Conservation (phyloP, 2,888 invertebrate genomes). For the Tupiocoris notatus region DNA sequence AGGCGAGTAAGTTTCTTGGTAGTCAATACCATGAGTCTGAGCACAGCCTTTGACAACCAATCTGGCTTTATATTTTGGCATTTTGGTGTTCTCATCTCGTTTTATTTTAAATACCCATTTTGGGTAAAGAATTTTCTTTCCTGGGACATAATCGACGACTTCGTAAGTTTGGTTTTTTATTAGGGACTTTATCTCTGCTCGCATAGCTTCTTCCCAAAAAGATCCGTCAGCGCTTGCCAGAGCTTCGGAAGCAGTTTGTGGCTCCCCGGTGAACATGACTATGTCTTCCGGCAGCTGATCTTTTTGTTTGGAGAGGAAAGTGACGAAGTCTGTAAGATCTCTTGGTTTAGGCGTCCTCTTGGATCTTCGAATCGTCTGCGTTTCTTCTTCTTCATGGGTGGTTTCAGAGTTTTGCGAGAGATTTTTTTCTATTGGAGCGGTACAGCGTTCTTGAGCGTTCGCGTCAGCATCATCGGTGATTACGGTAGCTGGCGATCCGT, state of each 20-base stretch:
- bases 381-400: too few species aligned
- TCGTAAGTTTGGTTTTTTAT: conserved; percentile 49
- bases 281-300: too few species aligned
- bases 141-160: conserved; percentile 33
- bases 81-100: conserved; percentile 42
- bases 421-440: too few species aligned
- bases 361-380: background rate
- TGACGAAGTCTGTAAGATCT: background rate
- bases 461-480: too few species aligned
- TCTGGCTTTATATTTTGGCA: conserved; percentile 49
- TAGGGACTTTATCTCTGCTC: conserved; percentile 48
- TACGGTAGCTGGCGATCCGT: too few species aligned
- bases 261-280: background rate
- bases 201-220: conserved; percentile 9
- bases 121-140: conserved; percentile 44
- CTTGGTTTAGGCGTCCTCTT: background rate
- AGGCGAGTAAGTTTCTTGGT: conserved; percentile 50
- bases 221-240: background rate
- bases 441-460: too few species aligned
- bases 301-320: background rate
- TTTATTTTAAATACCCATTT: conserved; percentile 51
- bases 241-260: background rate
- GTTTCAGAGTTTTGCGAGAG: too few species aligned
- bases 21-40: conserved; percentile 49
- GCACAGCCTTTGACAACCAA: conserved; percentile 50